Percentiles rank a stretch among this genome's conserved stretches.
Evolutionary conservation across 2,113 vertebrate species (phyloP).

Genomic region (Platycercus adscitus): DNA sequence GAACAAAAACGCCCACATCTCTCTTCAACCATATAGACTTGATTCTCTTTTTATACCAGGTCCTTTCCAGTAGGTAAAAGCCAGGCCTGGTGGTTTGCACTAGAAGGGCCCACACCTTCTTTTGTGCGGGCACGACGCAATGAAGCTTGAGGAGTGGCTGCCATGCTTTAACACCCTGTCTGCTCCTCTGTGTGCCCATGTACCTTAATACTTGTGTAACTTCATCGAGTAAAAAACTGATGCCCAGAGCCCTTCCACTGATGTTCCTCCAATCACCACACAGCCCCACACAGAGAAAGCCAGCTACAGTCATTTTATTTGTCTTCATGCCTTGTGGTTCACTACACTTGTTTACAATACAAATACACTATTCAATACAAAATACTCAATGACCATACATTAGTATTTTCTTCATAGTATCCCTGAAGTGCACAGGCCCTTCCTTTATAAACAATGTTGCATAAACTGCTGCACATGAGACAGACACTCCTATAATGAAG

Average conservation of each 20-base stretch:
- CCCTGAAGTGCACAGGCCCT: slow-evolving; percentile 71
- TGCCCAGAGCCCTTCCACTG: background rate
- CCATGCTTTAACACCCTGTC: fast-evolving
- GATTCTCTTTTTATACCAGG: background rate
- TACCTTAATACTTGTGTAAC: background rate
- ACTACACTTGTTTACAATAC: slow-evolving; percentile 75
- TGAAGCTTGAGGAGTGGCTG: too few species aligned
- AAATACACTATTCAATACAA: slow-evolving; percentile 74
- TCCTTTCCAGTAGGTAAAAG: background rate
- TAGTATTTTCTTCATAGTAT: slow-evolving; percentile 61
- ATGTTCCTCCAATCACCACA: fast-evolving
- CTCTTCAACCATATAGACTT: background rate
- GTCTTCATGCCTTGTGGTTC: slow-evolving; percentile 72
- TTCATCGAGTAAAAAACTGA: background rate
- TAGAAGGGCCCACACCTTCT: background rate
- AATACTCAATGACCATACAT: slow-evolving; percentile 72
- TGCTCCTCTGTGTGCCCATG: background rate
- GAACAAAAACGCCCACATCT: background rate
- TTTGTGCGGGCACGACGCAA: background rate
- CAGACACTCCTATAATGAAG: slow-evolving; percentile 33
- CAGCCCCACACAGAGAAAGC: background rate
- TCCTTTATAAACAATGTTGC: slow-evolving; percentile 63
- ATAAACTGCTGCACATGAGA: slow-evolving; percentile 52
- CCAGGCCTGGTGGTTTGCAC: background rate
- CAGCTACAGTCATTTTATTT: slow-evolving; percentile 69